A percentile compares a stretch with the other conserved stretches of the same genome.
These are phyloP conservation scores for Eulemur coronatus DNA, from an alignment of 2,797 vertebrate species.

Conservation along the genomic window DNA sequence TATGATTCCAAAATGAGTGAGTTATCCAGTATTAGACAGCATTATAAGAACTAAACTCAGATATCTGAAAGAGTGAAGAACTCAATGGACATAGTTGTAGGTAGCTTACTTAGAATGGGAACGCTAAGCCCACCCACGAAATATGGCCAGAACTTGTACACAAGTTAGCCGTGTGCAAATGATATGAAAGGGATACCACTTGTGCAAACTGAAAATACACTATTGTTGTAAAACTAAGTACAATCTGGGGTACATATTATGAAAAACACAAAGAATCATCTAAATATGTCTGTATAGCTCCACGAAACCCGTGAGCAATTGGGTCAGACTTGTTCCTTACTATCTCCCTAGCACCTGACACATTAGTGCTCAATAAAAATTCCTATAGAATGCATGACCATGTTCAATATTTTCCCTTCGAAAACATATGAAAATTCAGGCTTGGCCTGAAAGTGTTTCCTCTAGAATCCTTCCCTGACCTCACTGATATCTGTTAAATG, in stretches of 20 bases:
- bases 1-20: background rate
- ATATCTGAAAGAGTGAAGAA: background rate
- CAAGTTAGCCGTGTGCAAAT: background rate
- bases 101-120: background rate
- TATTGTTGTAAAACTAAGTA: background rate
- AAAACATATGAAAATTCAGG: background rate
- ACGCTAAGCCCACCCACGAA: background rate
- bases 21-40: background rate
- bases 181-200: background rate
- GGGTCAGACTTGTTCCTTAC: background rate
- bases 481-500: background rate
- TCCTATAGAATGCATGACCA: background rate
- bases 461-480: background rate
- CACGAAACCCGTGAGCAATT: background rate
- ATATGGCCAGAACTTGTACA: background rate
- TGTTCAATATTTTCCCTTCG: background rate
- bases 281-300: background rate
- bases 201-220: background rate
- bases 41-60: slow-evolving; percentile 17
- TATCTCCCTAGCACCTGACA: background rate
- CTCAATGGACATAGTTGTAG: background rate
- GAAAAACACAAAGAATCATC: background rate
- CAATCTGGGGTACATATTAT: background rate
- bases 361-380: background rate
- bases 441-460: background rate